Conservation (phyloP, 2,113 vertebrate species). For the Platysteira castanea region DNA sequence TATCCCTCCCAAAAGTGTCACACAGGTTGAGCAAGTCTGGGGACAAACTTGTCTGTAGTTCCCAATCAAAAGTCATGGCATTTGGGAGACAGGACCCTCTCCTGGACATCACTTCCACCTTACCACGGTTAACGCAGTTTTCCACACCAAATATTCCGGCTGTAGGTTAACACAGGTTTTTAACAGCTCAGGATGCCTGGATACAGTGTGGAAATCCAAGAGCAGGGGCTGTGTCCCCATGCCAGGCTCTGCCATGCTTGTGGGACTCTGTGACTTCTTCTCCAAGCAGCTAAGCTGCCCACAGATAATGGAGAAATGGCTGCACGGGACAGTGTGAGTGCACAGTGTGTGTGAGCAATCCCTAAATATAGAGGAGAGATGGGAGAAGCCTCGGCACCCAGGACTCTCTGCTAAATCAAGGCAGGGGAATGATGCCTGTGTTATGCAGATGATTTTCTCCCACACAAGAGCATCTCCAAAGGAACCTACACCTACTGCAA, state of each 20-base stretch:
- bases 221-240: not conserved
- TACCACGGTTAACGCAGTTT: fast-evolving
- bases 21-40: not conserved
- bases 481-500: constrained; percentile 58
- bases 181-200: not conserved
- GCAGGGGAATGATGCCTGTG: constrained; percentile 28
- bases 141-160: fast-evolving
- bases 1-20: not conserved
- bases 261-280: not conserved
- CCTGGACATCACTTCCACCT: not conserved
- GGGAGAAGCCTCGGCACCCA: constrained; percentile 28
- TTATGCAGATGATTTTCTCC: constrained; percentile 62
- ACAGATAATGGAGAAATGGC: not conserved
- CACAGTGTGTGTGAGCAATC: not conserved
- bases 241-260: fast-evolving
- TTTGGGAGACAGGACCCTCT: not conserved
- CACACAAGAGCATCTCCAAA: constrained; percentile 49
- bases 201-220: not conserved
- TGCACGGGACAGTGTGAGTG: not conserved
- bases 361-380: not conserved
- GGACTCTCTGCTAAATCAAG: constrained; percentile 28
- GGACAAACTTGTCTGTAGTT: not conserved
- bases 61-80: fast-evolving
- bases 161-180: not conserved
- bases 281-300: not conserved